Conservation (phyloP, 2,888 invertebrate species). For the Blera fallax region DNA sequence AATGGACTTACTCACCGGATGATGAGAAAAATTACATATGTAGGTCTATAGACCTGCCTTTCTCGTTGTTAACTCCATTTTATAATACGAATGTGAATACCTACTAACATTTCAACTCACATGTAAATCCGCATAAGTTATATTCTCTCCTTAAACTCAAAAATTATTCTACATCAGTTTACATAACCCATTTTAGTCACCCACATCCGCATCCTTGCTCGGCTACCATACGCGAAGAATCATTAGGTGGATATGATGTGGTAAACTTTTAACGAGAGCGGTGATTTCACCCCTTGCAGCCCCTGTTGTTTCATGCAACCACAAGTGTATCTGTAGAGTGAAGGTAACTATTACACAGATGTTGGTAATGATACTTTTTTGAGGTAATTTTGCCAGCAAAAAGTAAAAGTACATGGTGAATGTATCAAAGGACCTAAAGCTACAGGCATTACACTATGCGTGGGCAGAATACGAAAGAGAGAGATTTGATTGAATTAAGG, state of each 20-base stretch:
- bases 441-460: background rate
- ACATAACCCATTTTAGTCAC: background rate
- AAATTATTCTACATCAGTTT: background rate
- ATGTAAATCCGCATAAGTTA: no score
- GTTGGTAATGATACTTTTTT: constrained; percentile 26
- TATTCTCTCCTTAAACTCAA: background rate
- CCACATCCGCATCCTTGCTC: background rate
- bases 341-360: constrained; percentile 12
- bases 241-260: constrained; percentile 3
- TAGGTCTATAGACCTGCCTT: no score
- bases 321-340: background rate
- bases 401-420: background rate
- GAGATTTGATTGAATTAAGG: no score
- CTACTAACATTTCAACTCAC: no score
- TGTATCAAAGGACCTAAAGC: background rate
- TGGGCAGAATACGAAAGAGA: background rate
- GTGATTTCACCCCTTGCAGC: background rate
- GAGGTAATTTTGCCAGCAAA: constrained; percentile 1
- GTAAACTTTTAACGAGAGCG: background rate
- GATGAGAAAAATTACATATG: no score
- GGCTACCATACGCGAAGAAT: background rate
- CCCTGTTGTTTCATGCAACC: background rate
- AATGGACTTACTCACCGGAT: no score
- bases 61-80: no score
- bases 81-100: no score